Base-by-base conservation (phyloP, 2,113 vertebrate genomes). In the Catagonus wagneri region DNA sequence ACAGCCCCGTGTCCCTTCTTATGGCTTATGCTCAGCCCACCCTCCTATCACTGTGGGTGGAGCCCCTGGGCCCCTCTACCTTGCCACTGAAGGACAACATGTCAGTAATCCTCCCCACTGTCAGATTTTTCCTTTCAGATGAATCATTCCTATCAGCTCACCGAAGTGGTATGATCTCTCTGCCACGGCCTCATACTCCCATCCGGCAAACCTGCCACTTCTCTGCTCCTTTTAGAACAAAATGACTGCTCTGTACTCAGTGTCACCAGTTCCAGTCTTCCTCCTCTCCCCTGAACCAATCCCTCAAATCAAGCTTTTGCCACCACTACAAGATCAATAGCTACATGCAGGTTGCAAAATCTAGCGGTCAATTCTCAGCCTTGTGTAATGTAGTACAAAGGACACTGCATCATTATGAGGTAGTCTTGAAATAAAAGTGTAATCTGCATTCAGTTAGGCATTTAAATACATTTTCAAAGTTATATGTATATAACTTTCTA, bases 141-240 rank as follows among this genome's bases (percentile, higher is more conserved):
- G 17, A 76, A 2, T 15, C n/a, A 3, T 15, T 52, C 27, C 75
- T 61, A 27, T 14, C 50, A 15, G 81, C 78, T 56, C 1, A 3
- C 16, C 34, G n/a, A 27, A 0, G 4, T 1, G 6, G 27, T 10
- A 8, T 15, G 1, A 1, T n/a, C 36, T 29, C 79, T 69, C 66
- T 39, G 13, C 0, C 10, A 27, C 1, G 7, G 25, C 72, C 29
- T 66, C 29, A 1, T 0, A 11, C 13, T 36, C 63, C 74, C 20
- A 25, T 6, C 65, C 74, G 16, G 60, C 0, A 4, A 60, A 8
- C 19, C 16, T 2, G 7, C 27, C 16, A 13, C 34, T 95, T 83
- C 68, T 92, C 50, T 3, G 23, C 54, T 15, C 17, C n/a, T 78
- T 92, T 29, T 34, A 50, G 56, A 61, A 60, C n/a, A 39, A n/a